phyloP scores from a whole-genome alignment of 2,888 invertebrate species.

The Adelphocoris suturalis region DNA sequence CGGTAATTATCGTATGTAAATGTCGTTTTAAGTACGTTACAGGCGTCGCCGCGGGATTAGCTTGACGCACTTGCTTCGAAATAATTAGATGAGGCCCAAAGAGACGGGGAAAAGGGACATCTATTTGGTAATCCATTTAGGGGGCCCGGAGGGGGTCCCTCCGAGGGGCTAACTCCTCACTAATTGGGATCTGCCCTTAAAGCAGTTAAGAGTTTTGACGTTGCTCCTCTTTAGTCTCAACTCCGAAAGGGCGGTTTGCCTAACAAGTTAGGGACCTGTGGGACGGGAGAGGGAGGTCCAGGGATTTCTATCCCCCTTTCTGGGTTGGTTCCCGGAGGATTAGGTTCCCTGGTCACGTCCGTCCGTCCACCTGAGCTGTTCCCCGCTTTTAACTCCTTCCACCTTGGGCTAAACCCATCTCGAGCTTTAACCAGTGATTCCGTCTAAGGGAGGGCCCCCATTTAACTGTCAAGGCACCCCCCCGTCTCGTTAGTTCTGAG shows the following conservation, averaged over 20 bases:
- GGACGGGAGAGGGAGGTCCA: conserved; percentile 37
- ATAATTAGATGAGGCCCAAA: conserved; percentile 67
- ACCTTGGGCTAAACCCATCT: not conserved
- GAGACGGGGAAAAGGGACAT: conserved; percentile 63
- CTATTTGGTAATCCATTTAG: conserved; percentile 70
- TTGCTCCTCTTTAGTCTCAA: conserved; percentile 65
- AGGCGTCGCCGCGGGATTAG: conserved; percentile 54
- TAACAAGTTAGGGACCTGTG: conserved; percentile 55
- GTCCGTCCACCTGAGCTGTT: conserved; percentile 43
- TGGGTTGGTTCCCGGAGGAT: conserved; percentile 37
- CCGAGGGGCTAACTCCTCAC: conserved; percentile 66
- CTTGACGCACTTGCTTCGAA: conserved; percentile 48
- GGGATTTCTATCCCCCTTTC: not conserved
- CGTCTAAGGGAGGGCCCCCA: not conserved
- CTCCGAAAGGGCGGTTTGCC: conserved; percentile 66
- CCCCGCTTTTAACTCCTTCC: conserved; percentile 30
- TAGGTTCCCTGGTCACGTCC: conserved; percentile 61
- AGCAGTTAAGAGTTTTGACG: conserved; percentile 75
- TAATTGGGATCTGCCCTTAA: conserved; percentile 73
- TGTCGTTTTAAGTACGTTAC: conserved; percentile 55
- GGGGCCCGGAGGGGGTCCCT: conserved; percentile 43
- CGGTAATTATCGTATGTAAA: conserved; percentile 64
- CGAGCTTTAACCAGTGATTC: conserved; percentile 35
- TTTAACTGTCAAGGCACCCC: conserved; percentile 17
- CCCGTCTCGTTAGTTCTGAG: not conserved